Evolutionary conservation across 92 coral and sea anemone genomes (phyloP).

Genomic region (Palythoa heliodiscus): DNA sequence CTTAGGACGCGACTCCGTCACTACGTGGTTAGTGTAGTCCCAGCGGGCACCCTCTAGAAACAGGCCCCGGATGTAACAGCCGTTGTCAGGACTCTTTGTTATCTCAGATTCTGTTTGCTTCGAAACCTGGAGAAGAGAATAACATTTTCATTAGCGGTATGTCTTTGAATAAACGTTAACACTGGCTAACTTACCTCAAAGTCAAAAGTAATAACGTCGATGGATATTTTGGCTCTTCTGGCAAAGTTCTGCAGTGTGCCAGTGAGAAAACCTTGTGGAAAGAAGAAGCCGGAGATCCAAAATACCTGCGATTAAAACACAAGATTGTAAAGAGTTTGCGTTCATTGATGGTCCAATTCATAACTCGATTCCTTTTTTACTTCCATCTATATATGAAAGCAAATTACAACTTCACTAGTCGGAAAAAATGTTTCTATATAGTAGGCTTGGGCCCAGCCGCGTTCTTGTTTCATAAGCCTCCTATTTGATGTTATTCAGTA

Average conservation of each 20-base stretch:
- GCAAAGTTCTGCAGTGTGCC: slow-evolving; percentile 98
- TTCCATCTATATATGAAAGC: too few species aligned
- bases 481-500: too few species aligned
- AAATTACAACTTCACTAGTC: too few species aligned
- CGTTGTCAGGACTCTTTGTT: slow-evolving; percentile 80
- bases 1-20: slow-evolving; percentile 94
- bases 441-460: too few species aligned
- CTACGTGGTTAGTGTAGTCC: slow-evolving; percentile 82
- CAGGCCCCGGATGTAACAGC: slow-evolving; percentile 97
- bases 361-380: too few species aligned
- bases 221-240: slow-evolving; percentile 89
- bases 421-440: too few species aligned
- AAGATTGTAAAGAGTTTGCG: too few species aligned
- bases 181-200: slow-evolving; percentile 73
- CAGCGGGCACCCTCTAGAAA: slow-evolving; percentile 99
- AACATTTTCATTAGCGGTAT: background rate
- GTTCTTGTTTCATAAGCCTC: too few species aligned
- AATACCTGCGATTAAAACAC: slow-evolving; percentile 69
- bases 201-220: slow-evolving; percentile 94
- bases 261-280: slow-evolving; percentile 98
- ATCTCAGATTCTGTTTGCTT: slow-evolving; percentile 77
- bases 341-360: too few species aligned
- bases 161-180: background rate
- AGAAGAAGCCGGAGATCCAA: slow-evolving; percentile 99
- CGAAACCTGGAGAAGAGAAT: slow-evolving; percentile 62